Conservation (phyloP, 2,113 vertebrate genomes). For the Rhabdomys dilectus region DNA sequence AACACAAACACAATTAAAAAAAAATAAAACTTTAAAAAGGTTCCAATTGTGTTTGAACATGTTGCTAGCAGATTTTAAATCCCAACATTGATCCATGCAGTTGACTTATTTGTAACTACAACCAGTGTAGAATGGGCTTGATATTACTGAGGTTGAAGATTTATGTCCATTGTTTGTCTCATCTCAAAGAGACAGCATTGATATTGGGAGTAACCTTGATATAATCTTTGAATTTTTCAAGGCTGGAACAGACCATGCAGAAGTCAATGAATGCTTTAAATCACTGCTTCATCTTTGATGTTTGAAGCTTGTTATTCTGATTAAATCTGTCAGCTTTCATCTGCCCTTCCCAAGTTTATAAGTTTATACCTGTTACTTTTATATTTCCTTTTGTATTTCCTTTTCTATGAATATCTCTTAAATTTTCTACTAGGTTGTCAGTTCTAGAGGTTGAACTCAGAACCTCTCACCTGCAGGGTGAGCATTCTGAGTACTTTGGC, state of each 20-base stretch:
- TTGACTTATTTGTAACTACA: background rate
- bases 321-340: background rate
- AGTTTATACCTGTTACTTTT: background rate
- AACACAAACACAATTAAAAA: background rate
- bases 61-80: background rate
- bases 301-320: background rate
- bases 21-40: background rate
- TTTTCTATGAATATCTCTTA: background rate
- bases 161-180: background rate
- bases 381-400: background rate
- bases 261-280: background rate
- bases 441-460: background rate
- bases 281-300: background rate
- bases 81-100: background rate
- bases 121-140: background rate
- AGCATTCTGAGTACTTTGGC: background rate
- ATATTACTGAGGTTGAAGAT: background rate
- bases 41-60: background rate
- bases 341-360: background rate
- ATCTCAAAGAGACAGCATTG: background rate
- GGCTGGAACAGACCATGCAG: background rate
- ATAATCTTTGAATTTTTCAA: background rate
- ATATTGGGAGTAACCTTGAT: background rate
- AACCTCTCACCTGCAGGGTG: no score
- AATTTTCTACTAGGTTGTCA: background rate